Conservation (phyloP, 2,113 vertebrate genomes). For the Tapirus terrestris region DNA sequence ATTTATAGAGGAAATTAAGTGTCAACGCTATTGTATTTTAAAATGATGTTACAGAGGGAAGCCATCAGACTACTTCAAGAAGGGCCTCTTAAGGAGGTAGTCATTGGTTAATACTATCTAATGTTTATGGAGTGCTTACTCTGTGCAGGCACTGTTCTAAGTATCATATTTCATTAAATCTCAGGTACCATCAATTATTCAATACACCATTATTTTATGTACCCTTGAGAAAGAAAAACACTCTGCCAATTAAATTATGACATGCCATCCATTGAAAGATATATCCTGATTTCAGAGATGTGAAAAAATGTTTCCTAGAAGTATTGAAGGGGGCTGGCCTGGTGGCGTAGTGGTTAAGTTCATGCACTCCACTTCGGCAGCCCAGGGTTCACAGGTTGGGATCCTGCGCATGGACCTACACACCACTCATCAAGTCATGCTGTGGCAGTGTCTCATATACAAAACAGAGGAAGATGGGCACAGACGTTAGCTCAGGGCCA, state of each 20-base stretch:
- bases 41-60: not conserved
- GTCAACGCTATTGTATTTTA: not conserved
- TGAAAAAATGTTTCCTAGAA: not conserved
- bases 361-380: too few relatives aligned
- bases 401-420: too few relatives aligned
- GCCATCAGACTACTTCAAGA: not conserved
- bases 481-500: too few relatives aligned
- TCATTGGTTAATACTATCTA: not conserved
- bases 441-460: too few relatives aligned
- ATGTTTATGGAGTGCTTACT: not conserved
- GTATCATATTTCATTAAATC: slow-evolving; percentile 23
- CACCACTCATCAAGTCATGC: too few relatives aligned
- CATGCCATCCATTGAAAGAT: not conserved
- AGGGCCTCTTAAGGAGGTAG: not conserved
- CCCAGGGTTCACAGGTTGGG: too few relatives aligned
- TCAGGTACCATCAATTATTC: slow-evolving; percentile 26
- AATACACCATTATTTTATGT: not conserved
- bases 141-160: not conserved
- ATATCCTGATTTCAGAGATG: not conserved
- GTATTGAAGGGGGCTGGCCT: not conserved
- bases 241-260: slow-evolving; percentile 24
- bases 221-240: not conserved
- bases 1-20: not conserved
- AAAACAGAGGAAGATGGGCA: too few relatives aligned
- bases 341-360: too few relatives aligned